Conservation (phyloP, 1,140 invertebrate species). For the Tetramorium simillimum region DNA sequence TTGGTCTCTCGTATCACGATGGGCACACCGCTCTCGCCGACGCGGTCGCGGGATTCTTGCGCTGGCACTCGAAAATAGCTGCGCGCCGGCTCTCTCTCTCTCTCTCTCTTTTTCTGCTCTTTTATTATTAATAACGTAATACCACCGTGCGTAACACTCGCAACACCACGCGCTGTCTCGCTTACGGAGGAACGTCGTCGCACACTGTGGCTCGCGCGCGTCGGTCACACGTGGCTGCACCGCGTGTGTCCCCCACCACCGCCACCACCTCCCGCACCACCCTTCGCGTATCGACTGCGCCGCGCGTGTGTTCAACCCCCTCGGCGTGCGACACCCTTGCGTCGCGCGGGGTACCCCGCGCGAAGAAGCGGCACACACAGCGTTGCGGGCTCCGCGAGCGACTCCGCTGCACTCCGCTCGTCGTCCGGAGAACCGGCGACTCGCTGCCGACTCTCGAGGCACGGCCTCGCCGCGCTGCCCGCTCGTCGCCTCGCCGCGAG, state of each 20-base stretch:
- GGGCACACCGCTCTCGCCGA: background rate
- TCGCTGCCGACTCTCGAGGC: conserved; percentile 60
- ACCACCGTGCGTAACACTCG: background rate
- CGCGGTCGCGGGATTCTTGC: conserved; percentile 1
- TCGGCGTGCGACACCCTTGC: background rate
- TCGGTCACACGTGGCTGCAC: conserved; percentile 45
- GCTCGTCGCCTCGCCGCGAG: conserved; percentile 69
- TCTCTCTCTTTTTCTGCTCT: background rate
- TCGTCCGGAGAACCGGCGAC: conserved; percentile 69
- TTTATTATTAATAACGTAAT: conserved; percentile 35
- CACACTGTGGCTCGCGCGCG: conserved; percentile 21
- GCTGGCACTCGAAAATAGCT: conserved; percentile 62
- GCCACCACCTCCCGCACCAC: conserved; percentile 48
- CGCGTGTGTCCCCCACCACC: conserved; percentile 44
- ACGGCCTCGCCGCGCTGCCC: conserved; percentile 53
- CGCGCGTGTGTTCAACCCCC: conserved; percentile 22
- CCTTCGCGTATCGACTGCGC: conserved; percentile 62
- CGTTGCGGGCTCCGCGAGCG: conserved; percentile 44
- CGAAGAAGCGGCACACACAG: background rate
- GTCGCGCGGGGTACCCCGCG: background rate
- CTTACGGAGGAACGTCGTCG: background rate
- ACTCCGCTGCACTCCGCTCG: conserved; percentile 65
- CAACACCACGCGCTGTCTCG: background rate
- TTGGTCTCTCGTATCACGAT: conserved; percentile 17
- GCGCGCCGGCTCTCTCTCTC: conserved; percentile 31